Percentiles rank a stretch among this genome's conserved stretches.
Evolutionary conservation across 2,888 invertebrate genomes (phyloP).

Genomic region (Scaptomyza parva): DNA sequence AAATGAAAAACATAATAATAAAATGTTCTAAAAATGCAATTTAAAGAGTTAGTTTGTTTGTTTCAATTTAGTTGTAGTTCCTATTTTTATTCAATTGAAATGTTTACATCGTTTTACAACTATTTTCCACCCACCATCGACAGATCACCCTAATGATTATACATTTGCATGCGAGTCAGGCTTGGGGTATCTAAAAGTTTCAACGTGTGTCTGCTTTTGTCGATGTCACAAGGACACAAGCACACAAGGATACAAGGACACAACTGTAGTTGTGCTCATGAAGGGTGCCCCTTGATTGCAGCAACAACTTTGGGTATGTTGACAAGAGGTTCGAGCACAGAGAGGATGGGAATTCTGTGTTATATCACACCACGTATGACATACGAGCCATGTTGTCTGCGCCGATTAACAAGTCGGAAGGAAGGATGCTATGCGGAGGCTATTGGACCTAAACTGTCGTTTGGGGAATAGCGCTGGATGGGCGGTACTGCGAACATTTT

Average conservation of each 20-base stretch:
- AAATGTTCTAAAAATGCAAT: not conserved
- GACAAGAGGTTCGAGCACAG: constrained; percentile 30
- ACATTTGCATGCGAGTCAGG: constrained; percentile 58
- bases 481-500: constrained; percentile 11
- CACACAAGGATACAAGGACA: constrained; percentile 18
- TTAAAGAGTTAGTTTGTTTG: not conserved
- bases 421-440: constrained; percentile 3
- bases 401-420: constrained; percentile 58
- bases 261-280: constrained; percentile 13
- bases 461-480: constrained; percentile 22
- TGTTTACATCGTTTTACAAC: not conserved
- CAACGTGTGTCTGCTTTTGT: constrained; percentile 28
- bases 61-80: not conserved
- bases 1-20: too few relatives aligned
- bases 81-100: not conserved
- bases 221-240: constrained; percentile 29
- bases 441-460: constrained; percentile 16
- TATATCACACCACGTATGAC: constrained; percentile 55
- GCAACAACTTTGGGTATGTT: constrained; percentile 25
- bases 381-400: constrained; percentile 58
- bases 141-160: constrained; percentile 20
- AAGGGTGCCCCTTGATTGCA: constrained; percentile 12
- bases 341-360: constrained; percentile 37
- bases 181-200: constrained; percentile 23
- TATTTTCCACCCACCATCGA: not conserved